Conservation (phyloP, 1,140 invertebrate species). For the Nixonia krombeini region DNA sequence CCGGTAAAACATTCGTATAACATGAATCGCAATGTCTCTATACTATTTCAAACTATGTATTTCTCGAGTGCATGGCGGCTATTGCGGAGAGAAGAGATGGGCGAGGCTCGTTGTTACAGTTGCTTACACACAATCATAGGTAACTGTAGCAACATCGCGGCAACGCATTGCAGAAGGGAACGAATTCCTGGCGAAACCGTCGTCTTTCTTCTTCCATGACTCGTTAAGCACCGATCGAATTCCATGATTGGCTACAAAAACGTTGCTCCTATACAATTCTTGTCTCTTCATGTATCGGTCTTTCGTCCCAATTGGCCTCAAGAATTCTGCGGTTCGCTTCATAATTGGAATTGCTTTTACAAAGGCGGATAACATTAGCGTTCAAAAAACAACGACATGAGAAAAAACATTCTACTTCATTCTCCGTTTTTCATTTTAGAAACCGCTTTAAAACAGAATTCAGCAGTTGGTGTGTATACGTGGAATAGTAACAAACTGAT, state of each 20-base stretch:
- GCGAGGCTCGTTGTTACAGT: slow-evolving; percentile 9
- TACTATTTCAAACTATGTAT: too few relatives aligned
- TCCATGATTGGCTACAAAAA: slow-evolving; percentile 15
- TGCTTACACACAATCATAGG: slow-evolving; percentile 10
- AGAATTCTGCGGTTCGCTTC: slow-evolving; percentile 6
- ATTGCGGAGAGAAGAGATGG: not conserved
- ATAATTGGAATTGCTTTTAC: slow-evolving; percentile 11
- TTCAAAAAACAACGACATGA: too few relatives aligned
- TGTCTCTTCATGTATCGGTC: slow-evolving; percentile 4
- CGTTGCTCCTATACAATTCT: slow-evolving; percentile 8
- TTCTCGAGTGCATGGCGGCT: too few relatives aligned
- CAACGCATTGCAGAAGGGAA: slow-evolving; percentile 1
- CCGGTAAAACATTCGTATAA: too few relatives aligned
- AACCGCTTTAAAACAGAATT: too few relatives aligned
- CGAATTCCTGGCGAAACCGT: slow-evolving; percentile 9
- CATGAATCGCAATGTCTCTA: too few relatives aligned
- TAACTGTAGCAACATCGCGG: slow-evolving; percentile 6
- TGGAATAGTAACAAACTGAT: not conserved
- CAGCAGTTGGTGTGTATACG: too few relatives aligned
- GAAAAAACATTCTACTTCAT: too few relatives aligned
- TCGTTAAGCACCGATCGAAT: slow-evolving; percentile 13
- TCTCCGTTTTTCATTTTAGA: too few relatives aligned
- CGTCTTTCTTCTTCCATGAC: slow-evolving; percentile 9
- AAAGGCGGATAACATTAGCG: not conserved
- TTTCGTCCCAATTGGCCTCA: slow-evolving; percentile 6